phyloP scores from a whole-genome alignment of 2,888 invertebrate species.

The Ametastegia equiseti region DNA sequence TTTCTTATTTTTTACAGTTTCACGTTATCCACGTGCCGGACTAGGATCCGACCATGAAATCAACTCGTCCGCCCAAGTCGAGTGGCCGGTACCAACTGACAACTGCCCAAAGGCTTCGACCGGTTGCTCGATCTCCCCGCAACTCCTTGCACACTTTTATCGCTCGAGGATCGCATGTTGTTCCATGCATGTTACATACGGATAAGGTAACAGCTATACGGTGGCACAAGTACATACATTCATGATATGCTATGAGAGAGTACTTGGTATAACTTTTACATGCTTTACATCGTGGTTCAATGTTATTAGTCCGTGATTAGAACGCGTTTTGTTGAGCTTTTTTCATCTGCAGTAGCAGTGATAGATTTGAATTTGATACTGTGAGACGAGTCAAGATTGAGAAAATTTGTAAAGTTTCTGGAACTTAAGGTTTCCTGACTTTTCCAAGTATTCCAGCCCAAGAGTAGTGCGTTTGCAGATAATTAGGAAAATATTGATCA shows the following conservation, averaged over 20 bases:
- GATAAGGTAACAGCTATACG: not conserved
- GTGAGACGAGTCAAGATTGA: too few species aligned
- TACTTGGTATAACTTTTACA: too few species aligned
- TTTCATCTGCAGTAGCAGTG: too few species aligned
- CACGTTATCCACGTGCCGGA: not conserved
- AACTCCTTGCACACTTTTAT: constrained; percentile 18
- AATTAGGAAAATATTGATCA: too few species aligned
- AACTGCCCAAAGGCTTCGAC: constrained; percentile 36
- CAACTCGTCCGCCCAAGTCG: constrained; percentile 42
- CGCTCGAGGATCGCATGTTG: not conserved
- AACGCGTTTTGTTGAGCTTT: too few species aligned
- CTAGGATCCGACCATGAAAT: not conserved
- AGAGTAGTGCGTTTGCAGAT: too few species aligned
- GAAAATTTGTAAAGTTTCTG: too few species aligned
- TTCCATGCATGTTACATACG: not conserved
- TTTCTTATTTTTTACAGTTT: not conserved
- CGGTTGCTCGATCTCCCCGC: constrained; percentile 24
- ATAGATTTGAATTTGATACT: too few species aligned
- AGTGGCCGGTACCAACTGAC: constrained; percentile 42
- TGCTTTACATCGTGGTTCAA: not conserved
- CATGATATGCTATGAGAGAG: not conserved
- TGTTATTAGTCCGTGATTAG: too few species aligned
- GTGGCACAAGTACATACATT: not conserved
- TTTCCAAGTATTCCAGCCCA: too few species aligned
- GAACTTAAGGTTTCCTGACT: too few species aligned